Evolutionary conservation across 37 sponge, comb jelly and placozoan genomes (phyloP).

Genomic region (Halisarca cf. caerulea): DNA sequence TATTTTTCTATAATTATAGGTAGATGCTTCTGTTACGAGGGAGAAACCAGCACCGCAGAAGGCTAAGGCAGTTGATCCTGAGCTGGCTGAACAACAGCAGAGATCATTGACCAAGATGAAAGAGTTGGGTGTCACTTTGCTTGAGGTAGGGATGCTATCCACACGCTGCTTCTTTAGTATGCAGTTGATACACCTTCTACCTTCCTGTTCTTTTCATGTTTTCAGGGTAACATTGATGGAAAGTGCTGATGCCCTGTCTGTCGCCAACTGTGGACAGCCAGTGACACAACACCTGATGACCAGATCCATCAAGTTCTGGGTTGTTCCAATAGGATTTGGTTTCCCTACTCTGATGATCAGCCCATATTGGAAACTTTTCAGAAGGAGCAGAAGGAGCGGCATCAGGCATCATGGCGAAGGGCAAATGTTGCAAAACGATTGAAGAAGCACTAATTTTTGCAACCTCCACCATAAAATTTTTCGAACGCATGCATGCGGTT

Average conservation of each 20-base stretch:
- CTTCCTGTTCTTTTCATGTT: slow-evolving; percentile 1
- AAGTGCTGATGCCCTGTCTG: slow-evolving; percentile 49
- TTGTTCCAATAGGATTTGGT: slow-evolving; percentile 53
- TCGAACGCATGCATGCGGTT: no score
- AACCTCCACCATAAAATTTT: no score
- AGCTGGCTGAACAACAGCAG: no score
- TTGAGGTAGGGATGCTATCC: no score
- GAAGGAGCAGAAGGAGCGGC: slow-evolving; percentile 47
- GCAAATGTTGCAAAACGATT: slow-evolving; percentile 42
- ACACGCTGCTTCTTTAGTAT: no score
- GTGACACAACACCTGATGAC: slow-evolving; percentile 49
- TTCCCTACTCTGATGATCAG: slow-evolving; percentile 40
- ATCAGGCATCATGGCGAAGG: slow-evolving; percentile 12
- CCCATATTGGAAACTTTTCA: slow-evolving; percentile 29
- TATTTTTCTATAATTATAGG: slow-evolving; percentile 7
- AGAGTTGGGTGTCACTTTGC: no score
- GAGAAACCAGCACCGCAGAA: no score
- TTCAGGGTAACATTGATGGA: slow-evolving; percentile 51
- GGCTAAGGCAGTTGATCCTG: no score
- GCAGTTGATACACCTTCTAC: no score
- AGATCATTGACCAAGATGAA: no score
- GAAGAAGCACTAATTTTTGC: slow-evolving; percentile 14
- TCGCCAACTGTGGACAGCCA: slow-evolving; percentile 39
- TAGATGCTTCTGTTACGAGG: background rate
- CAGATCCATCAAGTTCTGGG: slow-evolving; percentile 54